These are phyloP conservation scores for Poecilia latipinna DNA, from an alignment of 2,113 vertebrate species.

Conservation along the genomic window DNA sequence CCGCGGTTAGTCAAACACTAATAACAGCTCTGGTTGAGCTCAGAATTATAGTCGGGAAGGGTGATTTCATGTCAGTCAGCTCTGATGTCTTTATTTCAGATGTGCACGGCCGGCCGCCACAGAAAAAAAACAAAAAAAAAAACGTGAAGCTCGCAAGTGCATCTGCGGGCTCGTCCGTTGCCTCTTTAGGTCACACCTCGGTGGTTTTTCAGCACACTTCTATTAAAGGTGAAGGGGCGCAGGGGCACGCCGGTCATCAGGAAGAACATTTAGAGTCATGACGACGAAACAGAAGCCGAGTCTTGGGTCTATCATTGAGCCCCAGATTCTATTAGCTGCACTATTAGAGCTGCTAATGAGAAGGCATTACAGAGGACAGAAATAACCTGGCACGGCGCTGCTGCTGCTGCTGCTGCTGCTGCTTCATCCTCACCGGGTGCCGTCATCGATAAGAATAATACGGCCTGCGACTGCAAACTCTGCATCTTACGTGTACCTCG, in stretches of 20 bases:
- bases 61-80: conserved; percentile 52
- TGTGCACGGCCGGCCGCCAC: conserved; percentile 6
- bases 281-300: background rate
- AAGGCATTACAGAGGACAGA: conserved; percentile 55
- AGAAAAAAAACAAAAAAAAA: conserved; percentile 5
- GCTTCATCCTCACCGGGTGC: conserved; percentile 25
- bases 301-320: background rate
- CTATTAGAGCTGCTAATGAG: conserved; percentile 63
- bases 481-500: conserved; percentile 44
- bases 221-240: background rate
- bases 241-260: conserved; percentile 14
- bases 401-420: conserved; percentile 1
- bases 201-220: background rate
- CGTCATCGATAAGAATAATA: conserved; percentile 51
- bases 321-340: conserved; percentile 53
- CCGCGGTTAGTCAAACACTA: conserved; percentile 54
- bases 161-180: conserved; percentile 5
- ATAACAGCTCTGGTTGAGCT: conserved; percentile 52
- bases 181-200: conserved; percentile 10
- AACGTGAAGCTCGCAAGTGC: conserved; percentile 18
- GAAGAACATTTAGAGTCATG: background rate
- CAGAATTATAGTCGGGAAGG: conserved; percentile 51
- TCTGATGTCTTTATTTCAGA: conserved; percentile 53
- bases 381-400: conserved; percentile 47
- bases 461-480: conserved; percentile 29